Evolutionary conservation across 2,113 vertebrate species (phyloP), one percentile per base, ranked within the genome.

Genomic region (Neopipo cinnamomea): DNA sequence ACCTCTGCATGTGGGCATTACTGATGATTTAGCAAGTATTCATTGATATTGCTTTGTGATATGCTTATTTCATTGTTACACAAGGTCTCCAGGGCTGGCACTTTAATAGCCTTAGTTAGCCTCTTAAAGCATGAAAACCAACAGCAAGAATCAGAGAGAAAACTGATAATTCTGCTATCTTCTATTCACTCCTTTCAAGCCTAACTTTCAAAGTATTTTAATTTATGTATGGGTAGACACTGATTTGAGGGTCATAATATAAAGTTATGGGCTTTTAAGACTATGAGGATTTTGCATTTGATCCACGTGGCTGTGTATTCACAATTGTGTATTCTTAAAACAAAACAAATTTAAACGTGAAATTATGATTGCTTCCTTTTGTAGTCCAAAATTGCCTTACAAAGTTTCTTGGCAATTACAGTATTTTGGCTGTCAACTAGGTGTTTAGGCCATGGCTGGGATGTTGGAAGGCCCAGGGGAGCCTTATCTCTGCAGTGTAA

Each of bases 221-320:
- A 52, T 70, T 81, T 68, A 22, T 85, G 9, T 61, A 11, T 28
- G 24, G 9, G 8, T 56, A 39, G 22, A 37, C 13, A 33, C 27
- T 33, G 31, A 61, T 53, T 56, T 63, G 25, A 74, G 14, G 5
- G 11, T 65, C n/a, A 41, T 55, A 46, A 66, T 20, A n/a, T 23
- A 58, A 84, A 77, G 44, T 35, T 13, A 63, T 8, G 6, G 31
- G 9, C 20, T 84, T 84, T 89, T 25, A 62, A 76, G 92, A 73
- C 22, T 2, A 39, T 47, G 35, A 63, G 4, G 6, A 59, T 59
- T 20, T 76, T 87, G 35, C 24, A 62, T 20, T 46, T 70, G 41
- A 61, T 52, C 12, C 14, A 33, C 25, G 35, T 0, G 0, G 4
- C 12, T 78, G 5, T 56, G 23, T 67, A 44, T 59, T 71, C 44